These are phyloP conservation scores for Gallirallus australis DNA, from an alignment of 2,797 vertebrate genomes.

Conservation along the genomic window DNA sequence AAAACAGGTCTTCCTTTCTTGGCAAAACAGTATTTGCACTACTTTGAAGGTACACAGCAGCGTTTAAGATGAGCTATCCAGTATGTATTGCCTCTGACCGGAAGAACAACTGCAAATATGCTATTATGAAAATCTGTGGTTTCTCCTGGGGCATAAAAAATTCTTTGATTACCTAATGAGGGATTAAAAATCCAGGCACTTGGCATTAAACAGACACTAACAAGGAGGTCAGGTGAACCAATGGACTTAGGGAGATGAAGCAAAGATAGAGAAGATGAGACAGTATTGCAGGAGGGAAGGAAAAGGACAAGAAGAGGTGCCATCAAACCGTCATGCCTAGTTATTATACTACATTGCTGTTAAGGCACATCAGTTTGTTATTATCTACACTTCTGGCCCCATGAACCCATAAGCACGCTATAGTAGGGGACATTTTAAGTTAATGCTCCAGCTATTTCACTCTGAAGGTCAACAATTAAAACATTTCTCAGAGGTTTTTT, in stretches of 20 bases:
- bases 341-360: neutral
- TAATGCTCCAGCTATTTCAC: neutral
- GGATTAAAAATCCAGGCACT: neutral
- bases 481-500: neutral
- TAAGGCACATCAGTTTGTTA: neutral
- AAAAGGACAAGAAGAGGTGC: neutral
- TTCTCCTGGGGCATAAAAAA: neutral
- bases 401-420: neutral
- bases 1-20: neutral
- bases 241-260: neutral
- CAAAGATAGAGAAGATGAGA: neutral
- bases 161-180: neutral
- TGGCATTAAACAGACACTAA: neutral
- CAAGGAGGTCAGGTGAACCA: neutral
- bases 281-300: neutral
- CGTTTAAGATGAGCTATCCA: neutral
- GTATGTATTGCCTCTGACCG: neutral
- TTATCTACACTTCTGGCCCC: neutral
- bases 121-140: neutral
- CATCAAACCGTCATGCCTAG: neutral
- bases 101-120: neutral
- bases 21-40: neutral
- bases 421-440: neutral
- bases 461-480: slow-evolving; percentile 1
- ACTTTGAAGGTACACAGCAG: neutral